phyloP scores from a whole-genome alignment of 2,113 vertebrate genomes.

The Anas platyrhynchos region DNA sequence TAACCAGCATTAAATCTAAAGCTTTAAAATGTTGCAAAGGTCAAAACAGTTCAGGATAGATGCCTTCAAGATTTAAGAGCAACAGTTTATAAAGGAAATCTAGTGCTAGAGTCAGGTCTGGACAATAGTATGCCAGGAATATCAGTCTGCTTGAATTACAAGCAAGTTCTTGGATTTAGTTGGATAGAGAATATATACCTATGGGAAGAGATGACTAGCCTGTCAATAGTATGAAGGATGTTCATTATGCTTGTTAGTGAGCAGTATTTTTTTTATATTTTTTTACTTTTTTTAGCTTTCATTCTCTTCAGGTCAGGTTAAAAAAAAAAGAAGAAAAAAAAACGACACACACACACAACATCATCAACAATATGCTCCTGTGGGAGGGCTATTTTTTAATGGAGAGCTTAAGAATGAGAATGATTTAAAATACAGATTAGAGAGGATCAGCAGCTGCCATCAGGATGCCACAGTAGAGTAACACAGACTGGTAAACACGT shows the following conservation, averaged over 20 bases:
- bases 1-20: constrained; percentile 61
- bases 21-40: constrained; percentile 47
- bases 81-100: constrained; percentile 24
- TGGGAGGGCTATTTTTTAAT: neutral
- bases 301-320: neutral
- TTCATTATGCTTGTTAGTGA: neutral
- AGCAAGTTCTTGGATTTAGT: constrained; percentile 6
- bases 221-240: neutral
- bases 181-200: neutral
- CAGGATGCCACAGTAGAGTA: neutral
- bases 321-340: neutral
- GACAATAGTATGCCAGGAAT: constrained; percentile 2
- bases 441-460: neutral
- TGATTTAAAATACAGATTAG: constrained; percentile 34
- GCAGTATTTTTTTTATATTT: no score
- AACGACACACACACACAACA: no score
- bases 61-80: constrained; percentile 16
- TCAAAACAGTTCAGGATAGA: constrained; percentile 33
- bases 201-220: neutral
- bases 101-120: constrained; percentile 6
- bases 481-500: neutral
- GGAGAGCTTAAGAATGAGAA: neutral
- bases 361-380: no score
- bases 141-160: constrained; percentile 1
- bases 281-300: neutral